Percentiles rank a stretch among this genome's conserved stretches.
phyloP scores from a whole-genome alignment of 2,113 vertebrate species.

The Varanus komodoensis region DNA sequence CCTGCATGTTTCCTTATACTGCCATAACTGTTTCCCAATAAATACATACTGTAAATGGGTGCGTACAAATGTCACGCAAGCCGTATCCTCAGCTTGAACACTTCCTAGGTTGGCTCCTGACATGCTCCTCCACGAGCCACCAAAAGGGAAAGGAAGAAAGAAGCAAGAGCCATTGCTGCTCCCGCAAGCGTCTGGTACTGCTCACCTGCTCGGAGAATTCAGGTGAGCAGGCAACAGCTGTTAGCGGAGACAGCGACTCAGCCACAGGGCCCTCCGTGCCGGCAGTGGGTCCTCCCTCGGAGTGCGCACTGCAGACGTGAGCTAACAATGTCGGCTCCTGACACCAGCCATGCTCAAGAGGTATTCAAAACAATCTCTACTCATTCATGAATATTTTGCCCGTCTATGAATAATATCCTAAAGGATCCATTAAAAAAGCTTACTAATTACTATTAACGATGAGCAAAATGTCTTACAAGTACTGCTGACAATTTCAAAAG shows the following conservation, averaged over 20 bases:
- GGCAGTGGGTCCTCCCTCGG: background rate
- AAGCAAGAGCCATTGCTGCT: background rate
- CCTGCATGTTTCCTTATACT: too few species aligned
- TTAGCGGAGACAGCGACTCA: background rate
- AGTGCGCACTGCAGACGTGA: background rate
- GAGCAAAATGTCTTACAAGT: conserved; percentile 49
- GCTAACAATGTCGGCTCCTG: background rate
- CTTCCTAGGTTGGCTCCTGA: too few species aligned
- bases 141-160: background rate
- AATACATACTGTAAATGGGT: too few species aligned
- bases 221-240: background rate
- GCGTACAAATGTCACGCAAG: too few species aligned
- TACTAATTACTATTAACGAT: conserved; percentile 45
- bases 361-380: background rate
- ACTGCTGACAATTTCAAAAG: conserved; percentile 57
- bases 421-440: background rate
- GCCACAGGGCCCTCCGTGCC: background rate
- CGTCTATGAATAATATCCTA: conserved; percentile 1
- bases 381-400: conserved; percentile 8
- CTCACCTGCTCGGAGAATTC: background rate
- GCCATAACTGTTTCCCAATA: too few species aligned
- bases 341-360: background rate
- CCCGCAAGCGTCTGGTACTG: background rate
- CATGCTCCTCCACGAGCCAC: background rate
- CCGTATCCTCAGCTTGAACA: too few species aligned